Conservation (phyloP, 2,113 vertebrate species). For the Polyodon spathula region DNA sequence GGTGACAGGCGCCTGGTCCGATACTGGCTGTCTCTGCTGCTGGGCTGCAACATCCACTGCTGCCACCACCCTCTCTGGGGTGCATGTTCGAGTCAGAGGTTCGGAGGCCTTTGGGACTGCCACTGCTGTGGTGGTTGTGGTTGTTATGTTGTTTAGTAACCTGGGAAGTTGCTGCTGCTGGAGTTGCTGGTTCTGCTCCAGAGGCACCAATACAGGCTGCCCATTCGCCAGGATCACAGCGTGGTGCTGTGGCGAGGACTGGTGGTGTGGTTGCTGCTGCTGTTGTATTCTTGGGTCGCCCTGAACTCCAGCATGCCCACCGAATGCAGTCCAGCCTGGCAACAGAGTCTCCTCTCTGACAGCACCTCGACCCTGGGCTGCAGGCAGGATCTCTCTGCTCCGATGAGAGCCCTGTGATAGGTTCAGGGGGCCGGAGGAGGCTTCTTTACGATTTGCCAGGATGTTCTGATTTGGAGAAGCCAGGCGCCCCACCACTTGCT, state of each 20-base stretch:
- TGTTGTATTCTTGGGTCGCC: conserved; percentile 37
- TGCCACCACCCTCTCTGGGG: conserved; percentile 50
- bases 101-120: conserved; percentile 52
- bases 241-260: conserved; percentile 63
- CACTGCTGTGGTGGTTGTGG: conserved; percentile 30
- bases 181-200: conserved; percentile 46
- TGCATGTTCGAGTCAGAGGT: conserved; percentile 42
- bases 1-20: conserved; percentile 32
- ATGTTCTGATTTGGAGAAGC: conserved; percentile 58
- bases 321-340: conserved; percentile 35
- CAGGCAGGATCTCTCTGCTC: conserved; percentile 46
- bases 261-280: conserved; percentile 54
- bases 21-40: conserved; percentile 24
- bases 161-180: conserved; percentile 44
- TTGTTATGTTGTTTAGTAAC: conserved; percentile 36
- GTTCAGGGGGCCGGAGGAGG: conserved; percentile 71
- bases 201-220: conserved; percentile 63
- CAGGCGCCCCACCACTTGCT: conserved; percentile 82
- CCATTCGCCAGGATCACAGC: conserved; percentile 80
- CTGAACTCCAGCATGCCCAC: conserved; percentile 26
- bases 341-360: conserved; percentile 16
- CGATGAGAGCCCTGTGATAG: conserved; percentile 70
- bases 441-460: conserved; percentile 65
- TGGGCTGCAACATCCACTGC: conserved; percentile 25
- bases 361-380: conserved; percentile 28